A percentile compares a stretch with the other conserved stretches of the same genome.
Conservation (phyloP, 2,113 vertebrate genomes). For the Mormyrus lacerda region DNA sequence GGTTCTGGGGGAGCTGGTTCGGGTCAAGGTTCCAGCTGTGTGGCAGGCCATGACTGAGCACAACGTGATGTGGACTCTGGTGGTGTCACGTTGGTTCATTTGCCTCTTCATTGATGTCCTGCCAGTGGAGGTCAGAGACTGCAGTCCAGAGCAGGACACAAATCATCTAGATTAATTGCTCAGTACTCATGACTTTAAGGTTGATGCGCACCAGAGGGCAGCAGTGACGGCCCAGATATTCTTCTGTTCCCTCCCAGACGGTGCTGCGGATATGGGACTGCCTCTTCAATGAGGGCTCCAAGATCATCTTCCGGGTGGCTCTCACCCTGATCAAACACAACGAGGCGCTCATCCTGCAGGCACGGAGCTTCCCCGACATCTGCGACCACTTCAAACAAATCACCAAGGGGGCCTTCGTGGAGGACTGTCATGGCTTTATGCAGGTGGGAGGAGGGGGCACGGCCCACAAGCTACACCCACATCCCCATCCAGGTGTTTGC, state of each 20-base stretch:
- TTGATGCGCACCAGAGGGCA: not conserved
- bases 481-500: not conserved
- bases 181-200: not conserved
- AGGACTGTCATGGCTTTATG: conserved; percentile 86
- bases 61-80: conserved; percentile 77
- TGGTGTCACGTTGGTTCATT: conserved; percentile 93
- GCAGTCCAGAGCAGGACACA: not conserved
- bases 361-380: conserved; percentile 71
- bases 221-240: not conserved
- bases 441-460: conserved; percentile 57
- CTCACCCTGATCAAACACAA: conserved; percentile 83
- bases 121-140: conserved; percentile 76
- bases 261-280: conserved; percentile 94
- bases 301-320: conserved; percentile 87
- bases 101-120: conserved; percentile 90
- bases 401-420: conserved; percentile 72
- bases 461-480: not conserved
- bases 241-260: conserved; percentile 59
- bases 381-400: conserved; percentile 86
- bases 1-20: conserved; percentile 85
- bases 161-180: not conserved
- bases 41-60: conserved; percentile 76
- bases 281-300: conserved; percentile 91
- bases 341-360: conserved; percentile 75
- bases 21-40: conserved; percentile 75